These are phyloP conservation scores for Chelmon rostratus DNA, from an alignment of 2,797 vertebrate genomes.

Conservation along the genomic window DNA sequence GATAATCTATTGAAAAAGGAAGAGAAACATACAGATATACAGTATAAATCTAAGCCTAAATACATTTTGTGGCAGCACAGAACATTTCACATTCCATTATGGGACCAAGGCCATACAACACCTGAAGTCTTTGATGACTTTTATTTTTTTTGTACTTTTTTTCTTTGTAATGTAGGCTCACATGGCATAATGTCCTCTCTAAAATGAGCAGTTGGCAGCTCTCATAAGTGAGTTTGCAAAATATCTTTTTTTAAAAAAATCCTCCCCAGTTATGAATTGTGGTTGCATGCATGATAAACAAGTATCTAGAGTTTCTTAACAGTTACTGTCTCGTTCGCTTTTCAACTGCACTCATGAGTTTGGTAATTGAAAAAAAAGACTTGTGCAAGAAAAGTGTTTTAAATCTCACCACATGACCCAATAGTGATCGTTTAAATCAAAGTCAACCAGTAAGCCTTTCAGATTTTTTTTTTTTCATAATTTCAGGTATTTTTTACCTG, in stretches of 20 bases:
- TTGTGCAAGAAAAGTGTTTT: constrained; percentile 18
- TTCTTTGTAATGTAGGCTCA: constrained; percentile 68
- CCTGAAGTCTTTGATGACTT: constrained; percentile 69
- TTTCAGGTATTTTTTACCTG: constrained; percentile 15
- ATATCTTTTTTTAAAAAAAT: constrained; percentile 48
- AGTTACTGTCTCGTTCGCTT: constrained; percentile 34
- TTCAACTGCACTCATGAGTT: constrained; percentile 38
- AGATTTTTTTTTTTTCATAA: neutral
- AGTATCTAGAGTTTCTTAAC: constrained; percentile 57
- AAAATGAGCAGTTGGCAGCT: constrained; percentile 72
- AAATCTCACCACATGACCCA: constrained; percentile 35
- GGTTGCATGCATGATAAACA: constrained; percentile 78
- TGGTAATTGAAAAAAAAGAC: constrained; percentile 19
- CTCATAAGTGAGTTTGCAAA: constrained; percentile 55
- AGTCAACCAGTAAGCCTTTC: constrained; percentile 37
- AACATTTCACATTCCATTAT: constrained; percentile 86
- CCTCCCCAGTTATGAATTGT: constrained; percentile 59
- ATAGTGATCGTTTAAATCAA: constrained; percentile 10
- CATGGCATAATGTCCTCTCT: constrained; percentile 69
- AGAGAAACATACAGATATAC: constrained; percentile 83
- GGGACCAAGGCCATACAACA: constrained; percentile 84
- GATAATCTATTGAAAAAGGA: constrained; percentile 81
- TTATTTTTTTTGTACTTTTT: constrained; percentile 28
- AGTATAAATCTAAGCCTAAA: constrained; percentile 85
- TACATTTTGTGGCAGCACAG: constrained; percentile 87